Conservation (phyloP, 2,797 vertebrate genomes). For the Poeciliopsis paucimaculata region DNA sequence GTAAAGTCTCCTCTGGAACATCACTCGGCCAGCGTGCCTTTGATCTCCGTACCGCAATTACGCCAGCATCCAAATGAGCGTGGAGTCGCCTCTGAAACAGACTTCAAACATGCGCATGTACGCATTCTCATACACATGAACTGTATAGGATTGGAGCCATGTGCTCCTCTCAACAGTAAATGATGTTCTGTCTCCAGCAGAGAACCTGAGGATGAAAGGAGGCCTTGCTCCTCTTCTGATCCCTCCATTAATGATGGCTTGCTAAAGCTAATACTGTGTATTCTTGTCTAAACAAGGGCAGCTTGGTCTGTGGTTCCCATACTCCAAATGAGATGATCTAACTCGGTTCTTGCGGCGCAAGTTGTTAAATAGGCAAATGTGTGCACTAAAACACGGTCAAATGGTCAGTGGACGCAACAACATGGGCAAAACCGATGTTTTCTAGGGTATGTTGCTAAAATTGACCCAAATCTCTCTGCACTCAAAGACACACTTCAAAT, state of each 20-base stretch:
- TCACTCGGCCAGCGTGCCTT: slow-evolving; percentile 93
- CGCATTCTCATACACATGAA: slow-evolving; percentile 78
- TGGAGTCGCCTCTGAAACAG: slow-evolving; percentile 82
- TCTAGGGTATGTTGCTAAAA: slow-evolving; percentile 12
- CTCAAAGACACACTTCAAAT: slow-evolving; percentile 36
- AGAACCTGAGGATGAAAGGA: slow-evolving; percentile 79
- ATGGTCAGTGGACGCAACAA: neutral
- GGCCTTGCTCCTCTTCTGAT: slow-evolving; percentile 78
- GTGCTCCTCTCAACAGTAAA: slow-evolving; percentile 80
- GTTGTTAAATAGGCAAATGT: slow-evolving; percentile 42
- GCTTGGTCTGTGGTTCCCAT: slow-evolving; percentile 70
- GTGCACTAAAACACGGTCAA: slow-evolving; percentile 14
- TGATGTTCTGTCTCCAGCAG: slow-evolving; percentile 81
- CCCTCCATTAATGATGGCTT: slow-evolving; percentile 80
- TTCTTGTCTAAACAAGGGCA: slow-evolving; percentile 76
- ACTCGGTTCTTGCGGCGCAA: slow-evolving; percentile 40
- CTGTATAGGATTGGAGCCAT: slow-evolving; percentile 77
- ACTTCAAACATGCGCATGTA: slow-evolving; percentile 84
- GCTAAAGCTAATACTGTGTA: slow-evolving; percentile 75
- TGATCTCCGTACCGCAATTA: slow-evolving; percentile 99
- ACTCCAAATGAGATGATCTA: slow-evolving; percentile 66
- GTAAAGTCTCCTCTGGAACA: slow-evolving; percentile 97
- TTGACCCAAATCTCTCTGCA: slow-evolving; percentile 24
- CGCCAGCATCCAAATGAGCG: slow-evolving; percentile 89
- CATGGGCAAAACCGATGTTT: slow-evolving; percentile 24